phyloP scores from a whole-genome alignment of 2,888 invertebrate species.

The Rotaria socialis region DNA sequence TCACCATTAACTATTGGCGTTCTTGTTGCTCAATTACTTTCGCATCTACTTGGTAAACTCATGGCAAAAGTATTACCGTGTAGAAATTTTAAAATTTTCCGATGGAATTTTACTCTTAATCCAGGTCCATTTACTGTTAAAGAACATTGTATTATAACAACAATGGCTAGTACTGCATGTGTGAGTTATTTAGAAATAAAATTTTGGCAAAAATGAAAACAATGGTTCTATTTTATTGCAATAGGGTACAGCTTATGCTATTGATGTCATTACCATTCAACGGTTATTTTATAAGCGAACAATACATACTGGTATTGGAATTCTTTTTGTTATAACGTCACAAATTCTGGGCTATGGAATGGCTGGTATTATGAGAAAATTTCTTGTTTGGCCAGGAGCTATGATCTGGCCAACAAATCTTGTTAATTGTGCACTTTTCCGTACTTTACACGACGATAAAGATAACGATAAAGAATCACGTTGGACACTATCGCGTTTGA shows the following conservation, averaged over 20 bases:
- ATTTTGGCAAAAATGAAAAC: too few relatives aligned
- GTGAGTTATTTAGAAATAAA: neutral
- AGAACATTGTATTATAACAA: constrained; percentile 16
- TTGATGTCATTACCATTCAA: constrained; percentile 12
- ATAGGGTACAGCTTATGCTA: constrained; percentile 34
- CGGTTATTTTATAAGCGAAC: constrained; percentile 13
- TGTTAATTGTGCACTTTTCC: constrained; percentile 25
- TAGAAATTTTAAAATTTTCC: neutral
- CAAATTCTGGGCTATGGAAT: neutral
- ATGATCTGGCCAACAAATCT: constrained; percentile 31
- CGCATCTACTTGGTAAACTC: neutral
- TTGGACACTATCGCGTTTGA: constrained; percentile 2
- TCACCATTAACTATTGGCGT: constrained; percentile 22
- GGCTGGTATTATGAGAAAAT: constrained; percentile 23
- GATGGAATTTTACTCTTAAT: neutral
- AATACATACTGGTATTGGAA: neutral
- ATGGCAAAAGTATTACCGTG: neutral
- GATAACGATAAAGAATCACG: neutral
- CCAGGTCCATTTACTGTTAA: constrained; percentile 21
- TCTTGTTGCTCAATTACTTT: constrained; percentile 24
- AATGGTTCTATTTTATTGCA: neutral
- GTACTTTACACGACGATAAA: constrained; percentile 1
- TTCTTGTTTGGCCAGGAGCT: constrained; percentile 18
- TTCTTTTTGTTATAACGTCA: neutral
- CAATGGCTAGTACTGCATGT: neutral